Conservation (phyloP, 2,113 vertebrate genomes). For the Puntigrus tetrazona region DNA sequence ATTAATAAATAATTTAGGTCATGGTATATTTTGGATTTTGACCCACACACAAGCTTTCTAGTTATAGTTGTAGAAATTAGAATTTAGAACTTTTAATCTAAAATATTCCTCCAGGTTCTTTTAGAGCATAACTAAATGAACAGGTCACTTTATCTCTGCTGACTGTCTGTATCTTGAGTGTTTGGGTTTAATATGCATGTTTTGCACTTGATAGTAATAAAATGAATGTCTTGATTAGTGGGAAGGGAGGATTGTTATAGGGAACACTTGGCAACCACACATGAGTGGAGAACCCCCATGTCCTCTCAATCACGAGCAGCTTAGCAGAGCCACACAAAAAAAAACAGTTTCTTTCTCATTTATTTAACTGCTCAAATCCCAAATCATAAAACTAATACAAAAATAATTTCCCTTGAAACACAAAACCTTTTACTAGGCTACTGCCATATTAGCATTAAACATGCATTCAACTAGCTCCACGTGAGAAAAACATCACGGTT, state of each 20-base stretch:
- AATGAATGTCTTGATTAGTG: slow-evolving; percentile 55
- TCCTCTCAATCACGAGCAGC: slow-evolving; percentile 46
- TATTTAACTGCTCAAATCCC: background rate
- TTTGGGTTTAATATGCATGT: slow-evolving; percentile 45
- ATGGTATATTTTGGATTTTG: background rate
- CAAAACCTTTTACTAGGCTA: background rate
- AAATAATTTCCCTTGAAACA: background rate
- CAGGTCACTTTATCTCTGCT: background rate
- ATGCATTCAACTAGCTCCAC: no score
- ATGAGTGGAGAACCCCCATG: slow-evolving; percentile 51
- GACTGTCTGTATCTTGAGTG: background rate
- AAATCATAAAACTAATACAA: background rate
- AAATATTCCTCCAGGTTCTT: background rate
- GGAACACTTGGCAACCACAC: slow-evolving; percentile 66
- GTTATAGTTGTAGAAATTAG: background rate
- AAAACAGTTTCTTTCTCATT: slow-evolving; percentile 12
- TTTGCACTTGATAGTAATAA: slow-evolving; percentile 30
- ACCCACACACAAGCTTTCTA: background rate
- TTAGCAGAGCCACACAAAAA: slow-evolving; percentile 50
- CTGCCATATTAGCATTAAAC: background rate
- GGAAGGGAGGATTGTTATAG: slow-evolving; percentile 68
- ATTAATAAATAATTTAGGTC: background rate
- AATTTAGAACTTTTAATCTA: background rate
- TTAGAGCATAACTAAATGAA: background rate
- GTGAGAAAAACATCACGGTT: background rate